phyloP scores from a whole-genome alignment of 2,797 vertebrate genomes.

The Pangasius sanitwongsei region DNA sequence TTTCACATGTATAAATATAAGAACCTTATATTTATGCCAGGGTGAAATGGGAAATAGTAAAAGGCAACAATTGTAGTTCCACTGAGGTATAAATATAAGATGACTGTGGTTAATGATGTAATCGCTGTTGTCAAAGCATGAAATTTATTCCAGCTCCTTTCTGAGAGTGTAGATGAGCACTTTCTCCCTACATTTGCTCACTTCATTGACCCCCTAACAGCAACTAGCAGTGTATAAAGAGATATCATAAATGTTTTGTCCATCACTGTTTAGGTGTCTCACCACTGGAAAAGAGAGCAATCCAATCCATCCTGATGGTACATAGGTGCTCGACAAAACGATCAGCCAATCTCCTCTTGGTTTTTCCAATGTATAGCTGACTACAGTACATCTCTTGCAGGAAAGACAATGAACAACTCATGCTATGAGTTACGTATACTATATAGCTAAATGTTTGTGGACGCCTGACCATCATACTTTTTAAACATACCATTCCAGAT shows the following conservation, averaged over 20 bases:
- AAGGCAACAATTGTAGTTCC: background rate
- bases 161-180: too few species aligned
- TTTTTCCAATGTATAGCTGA: background rate
- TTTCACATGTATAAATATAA: background rate
- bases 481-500: background rate
- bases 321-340: background rate
- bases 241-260: background rate
- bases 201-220: background rate
- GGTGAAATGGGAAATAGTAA: background rate
- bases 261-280: background rate
- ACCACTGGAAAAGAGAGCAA: background rate
- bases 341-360: background rate
- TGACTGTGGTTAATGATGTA: too few species aligned
- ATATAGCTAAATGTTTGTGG: background rate
- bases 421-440: background rate
- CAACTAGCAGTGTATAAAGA: background rate
- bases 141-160: background rate
- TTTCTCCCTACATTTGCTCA: background rate
- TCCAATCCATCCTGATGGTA: background rate
- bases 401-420: background rate
- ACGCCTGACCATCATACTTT: background rate
- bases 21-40: background rate
- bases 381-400: background rate
- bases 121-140: background rate
- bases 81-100: background rate